These are phyloP conservation scores for Leptopilina clavipes DNA, from an alignment of 1,140 invertebrate genomes.

Conservation along the genomic window DNA sequence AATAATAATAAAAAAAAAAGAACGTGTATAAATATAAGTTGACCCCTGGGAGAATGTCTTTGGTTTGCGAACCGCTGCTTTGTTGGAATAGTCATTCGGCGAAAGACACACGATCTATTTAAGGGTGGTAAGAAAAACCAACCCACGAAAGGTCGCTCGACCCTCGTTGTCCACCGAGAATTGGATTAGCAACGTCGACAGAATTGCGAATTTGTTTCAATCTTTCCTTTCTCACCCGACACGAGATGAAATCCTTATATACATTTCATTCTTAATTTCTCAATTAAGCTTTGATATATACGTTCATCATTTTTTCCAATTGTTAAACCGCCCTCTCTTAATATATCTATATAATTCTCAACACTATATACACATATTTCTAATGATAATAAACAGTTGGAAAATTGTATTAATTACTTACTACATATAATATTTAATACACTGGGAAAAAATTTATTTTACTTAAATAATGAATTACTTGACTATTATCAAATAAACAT, in stretches of 20 bases:
- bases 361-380: too few species aligned
- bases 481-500: too few species aligned
- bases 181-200: slow-evolving; percentile 54
- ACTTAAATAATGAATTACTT: too few species aligned
- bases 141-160: slow-evolving; percentile 40
- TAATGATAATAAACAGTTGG: too few species aligned
- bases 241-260: slow-evolving; percentile 2
- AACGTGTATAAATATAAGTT: neutral
- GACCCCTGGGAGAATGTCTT: neutral
- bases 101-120: slow-evolving; percentile 52
- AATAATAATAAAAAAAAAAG: neutral
- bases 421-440: too few species aligned
- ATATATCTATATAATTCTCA: too few species aligned
- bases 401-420: too few species aligned
- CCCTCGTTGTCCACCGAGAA: slow-evolving; percentile 46
- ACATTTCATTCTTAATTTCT: slow-evolving; percentile 1
- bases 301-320: neutral
- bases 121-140: slow-evolving; percentile 49
- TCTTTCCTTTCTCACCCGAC: slow-evolving; percentile 43
- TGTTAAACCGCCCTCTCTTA: neutral
- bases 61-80: slow-evolving; percentile 28
- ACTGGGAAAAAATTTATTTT: too few species aligned
- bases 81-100: slow-evolving; percentile 43
- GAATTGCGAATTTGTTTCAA: slow-evolving; percentile 58
- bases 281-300: neutral